Evolutionary conservation across 2,113 vertebrate genomes (phyloP).

Genomic region (Brachyhypopomus gauderio): DNA sequence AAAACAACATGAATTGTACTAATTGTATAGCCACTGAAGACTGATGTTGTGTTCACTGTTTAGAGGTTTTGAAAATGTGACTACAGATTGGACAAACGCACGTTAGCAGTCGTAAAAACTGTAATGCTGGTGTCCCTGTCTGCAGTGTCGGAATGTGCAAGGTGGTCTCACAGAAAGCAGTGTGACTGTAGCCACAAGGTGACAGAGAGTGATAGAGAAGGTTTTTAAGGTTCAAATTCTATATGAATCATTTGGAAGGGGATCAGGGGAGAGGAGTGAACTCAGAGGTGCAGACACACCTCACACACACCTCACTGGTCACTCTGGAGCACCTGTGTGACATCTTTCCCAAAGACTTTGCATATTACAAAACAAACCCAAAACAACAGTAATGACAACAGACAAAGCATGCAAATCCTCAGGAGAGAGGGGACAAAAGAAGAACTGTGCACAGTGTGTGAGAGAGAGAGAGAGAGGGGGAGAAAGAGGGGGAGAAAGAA

Average conservation of each 20-base stretch:
- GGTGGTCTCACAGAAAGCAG: no score
- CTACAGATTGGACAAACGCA: no score
- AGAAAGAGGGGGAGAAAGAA: conserved; percentile 14
- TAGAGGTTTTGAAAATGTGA: no score
- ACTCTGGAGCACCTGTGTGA: background rate
- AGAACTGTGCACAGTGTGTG: background rate
- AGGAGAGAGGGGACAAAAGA: background rate
- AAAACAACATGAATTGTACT: no score
- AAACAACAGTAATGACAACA: conserved; percentile 4
- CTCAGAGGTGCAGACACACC: background rate
- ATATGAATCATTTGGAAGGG: no score
- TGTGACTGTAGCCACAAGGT: background rate
- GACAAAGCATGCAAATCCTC: conserved; percentile 25
- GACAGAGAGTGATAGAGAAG: background rate
- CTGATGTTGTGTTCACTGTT: no score
- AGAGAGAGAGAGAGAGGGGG: conserved; percentile 8
- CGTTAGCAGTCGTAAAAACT: no score
- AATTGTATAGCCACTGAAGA: no score
- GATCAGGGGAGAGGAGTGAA: no score
- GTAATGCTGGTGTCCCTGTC: no score
- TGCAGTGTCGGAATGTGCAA: no score
- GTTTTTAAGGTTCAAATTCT: no score
- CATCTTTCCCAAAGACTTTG: conserved; percentile 23
- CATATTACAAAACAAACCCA: background rate
- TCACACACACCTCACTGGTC: background rate